Conservation (phyloP, 92 coral and sea anemone species). For the Parazoanthus swiftii region DNA sequence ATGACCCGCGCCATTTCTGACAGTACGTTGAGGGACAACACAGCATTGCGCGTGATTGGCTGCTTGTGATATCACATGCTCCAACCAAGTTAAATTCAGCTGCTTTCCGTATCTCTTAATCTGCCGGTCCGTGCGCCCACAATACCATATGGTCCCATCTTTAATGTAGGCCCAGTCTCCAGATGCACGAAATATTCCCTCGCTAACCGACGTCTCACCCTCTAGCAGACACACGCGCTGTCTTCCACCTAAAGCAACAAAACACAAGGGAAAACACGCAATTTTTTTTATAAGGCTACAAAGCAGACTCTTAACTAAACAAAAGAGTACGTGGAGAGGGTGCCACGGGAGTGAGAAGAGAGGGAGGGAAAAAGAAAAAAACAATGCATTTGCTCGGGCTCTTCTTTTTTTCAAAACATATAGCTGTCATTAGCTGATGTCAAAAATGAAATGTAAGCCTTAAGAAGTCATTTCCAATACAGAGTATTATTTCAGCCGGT, state of each 20-base stretch:
- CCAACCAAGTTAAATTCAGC: constrained; percentile 71
- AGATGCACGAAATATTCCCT: constrained; percentile 71
- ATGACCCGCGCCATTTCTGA: neutral
- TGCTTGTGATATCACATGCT: constrained; percentile 55
- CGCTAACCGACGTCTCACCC: constrained; percentile 53
- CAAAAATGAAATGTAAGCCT: no score
- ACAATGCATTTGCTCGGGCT: neutral
- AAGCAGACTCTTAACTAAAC: neutral
- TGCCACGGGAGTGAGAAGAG: no score
- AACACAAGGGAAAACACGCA: neutral
- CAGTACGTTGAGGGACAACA: constrained; percentile 35
- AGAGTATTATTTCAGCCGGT: no score
- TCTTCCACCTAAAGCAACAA: constrained; percentile 66
- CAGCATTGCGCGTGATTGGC: constrained; percentile 50
- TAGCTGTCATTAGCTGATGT: neutral
- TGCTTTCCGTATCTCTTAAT: constrained; percentile 80
- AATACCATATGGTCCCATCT: constrained; percentile 64
- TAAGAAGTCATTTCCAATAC: no score
- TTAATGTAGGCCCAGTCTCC: constrained; percentile 83
- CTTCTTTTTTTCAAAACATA: no score
- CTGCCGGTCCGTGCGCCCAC: constrained; percentile 83
- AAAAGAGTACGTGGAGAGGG: neutral
- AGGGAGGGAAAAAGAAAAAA: neutral
- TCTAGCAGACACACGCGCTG: constrained; percentile 84
- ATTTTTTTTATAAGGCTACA: neutral